Percentiles rank a stretch among this genome's conserved stretches.
phyloP scores from a whole-genome alignment of 1,140 invertebrate species.

The Drosophila sp. region DNA sequence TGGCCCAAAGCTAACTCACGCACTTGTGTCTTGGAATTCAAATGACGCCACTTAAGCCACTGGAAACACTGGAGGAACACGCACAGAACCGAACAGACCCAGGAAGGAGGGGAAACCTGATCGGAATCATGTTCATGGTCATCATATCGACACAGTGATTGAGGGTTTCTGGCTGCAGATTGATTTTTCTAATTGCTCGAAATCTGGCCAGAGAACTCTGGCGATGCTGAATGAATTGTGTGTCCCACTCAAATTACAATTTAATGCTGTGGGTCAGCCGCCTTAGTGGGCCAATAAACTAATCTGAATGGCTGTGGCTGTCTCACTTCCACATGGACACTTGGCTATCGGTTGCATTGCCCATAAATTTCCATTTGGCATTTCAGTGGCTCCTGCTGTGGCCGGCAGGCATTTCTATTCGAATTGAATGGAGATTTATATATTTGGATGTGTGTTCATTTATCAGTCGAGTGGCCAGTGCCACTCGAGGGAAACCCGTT shows the following conservation, averaged over 20 bases:
- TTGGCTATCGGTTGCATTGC: constrained; percentile 50
- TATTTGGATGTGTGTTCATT: constrained; percentile 51
- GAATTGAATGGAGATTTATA: constrained; percentile 59
- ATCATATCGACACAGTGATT: constrained; percentile 47
- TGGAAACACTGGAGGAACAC: constrained; percentile 12
- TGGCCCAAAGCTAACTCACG: constrained; percentile 41
- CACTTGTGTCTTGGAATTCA: constrained; percentile 53
- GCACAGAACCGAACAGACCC: constrained; percentile 22
- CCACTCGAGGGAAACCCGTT: constrained; percentile 38
- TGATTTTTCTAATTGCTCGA: constrained; percentile 31
- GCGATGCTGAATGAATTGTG: background rate
- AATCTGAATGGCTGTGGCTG: constrained; percentile 19
- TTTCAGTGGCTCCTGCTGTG: constrained; percentile 41
- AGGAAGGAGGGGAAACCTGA: constrained; percentile 29
- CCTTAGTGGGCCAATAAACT: constrained; percentile 73
- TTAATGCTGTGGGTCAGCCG: constrained; percentile 78
- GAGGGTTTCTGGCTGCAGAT: background rate
- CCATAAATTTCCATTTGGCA: constrained; percentile 76
- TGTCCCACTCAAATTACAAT: constrained; percentile 59
- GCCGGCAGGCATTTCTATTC: constrained; percentile 37
- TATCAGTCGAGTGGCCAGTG: constrained; percentile 36
- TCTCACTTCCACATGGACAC: constrained; percentile 24
- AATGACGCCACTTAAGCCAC: constrained; percentile 52
- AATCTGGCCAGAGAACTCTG: background rate
- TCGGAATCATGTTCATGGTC: constrained; percentile 26